A percentile compares a stretch with the other conserved stretches of the same genome.
Conservation (phyloP, 1,140 invertebrate species). For the Caerostris darwini region DNA sequence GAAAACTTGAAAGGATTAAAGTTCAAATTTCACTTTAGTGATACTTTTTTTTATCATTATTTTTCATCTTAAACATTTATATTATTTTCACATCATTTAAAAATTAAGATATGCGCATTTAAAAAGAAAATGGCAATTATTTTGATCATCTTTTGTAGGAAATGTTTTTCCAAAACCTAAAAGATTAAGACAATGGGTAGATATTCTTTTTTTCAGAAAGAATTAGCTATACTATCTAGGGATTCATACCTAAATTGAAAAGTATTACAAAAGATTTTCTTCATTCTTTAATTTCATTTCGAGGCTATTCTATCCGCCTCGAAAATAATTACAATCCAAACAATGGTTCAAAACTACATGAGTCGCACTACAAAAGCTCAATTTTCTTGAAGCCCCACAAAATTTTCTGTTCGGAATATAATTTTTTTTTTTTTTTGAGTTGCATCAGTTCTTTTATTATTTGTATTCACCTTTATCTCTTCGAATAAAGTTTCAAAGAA, state of each 20-base stretch:
- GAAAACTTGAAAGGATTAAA: too few species aligned
- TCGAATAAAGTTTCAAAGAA: conserved; percentile 55
- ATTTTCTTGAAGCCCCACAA: background rate
- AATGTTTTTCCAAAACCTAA: background rate
- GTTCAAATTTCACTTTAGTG: too few species aligned
- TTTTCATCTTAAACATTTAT: too few species aligned
- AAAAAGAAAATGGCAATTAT: background rate
- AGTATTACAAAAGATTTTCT: conserved; percentile 8
- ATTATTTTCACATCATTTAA: background rate
- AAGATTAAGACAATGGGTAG: background rate
- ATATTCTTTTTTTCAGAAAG: background rate
- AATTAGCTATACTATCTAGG: background rate
- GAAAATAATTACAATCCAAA: conserved; percentile 33
- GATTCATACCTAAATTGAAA: conserved; percentile 12
- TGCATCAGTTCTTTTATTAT: background rate
- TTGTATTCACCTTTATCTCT: conserved; percentile 36
- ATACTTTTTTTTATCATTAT: too few species aligned
- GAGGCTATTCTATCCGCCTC: background rate
- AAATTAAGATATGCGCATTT: background rate
- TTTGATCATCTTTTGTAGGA: background rate
- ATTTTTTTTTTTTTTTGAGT: background rate
- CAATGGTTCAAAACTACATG: conserved; percentile 15
- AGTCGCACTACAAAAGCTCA: background rate
- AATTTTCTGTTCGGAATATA: conserved; percentile 12
- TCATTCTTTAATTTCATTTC: background rate